phyloP scores from a whole-genome alignment of 1,140 invertebrate species.

The Listronotus oregonensis region DNA sequence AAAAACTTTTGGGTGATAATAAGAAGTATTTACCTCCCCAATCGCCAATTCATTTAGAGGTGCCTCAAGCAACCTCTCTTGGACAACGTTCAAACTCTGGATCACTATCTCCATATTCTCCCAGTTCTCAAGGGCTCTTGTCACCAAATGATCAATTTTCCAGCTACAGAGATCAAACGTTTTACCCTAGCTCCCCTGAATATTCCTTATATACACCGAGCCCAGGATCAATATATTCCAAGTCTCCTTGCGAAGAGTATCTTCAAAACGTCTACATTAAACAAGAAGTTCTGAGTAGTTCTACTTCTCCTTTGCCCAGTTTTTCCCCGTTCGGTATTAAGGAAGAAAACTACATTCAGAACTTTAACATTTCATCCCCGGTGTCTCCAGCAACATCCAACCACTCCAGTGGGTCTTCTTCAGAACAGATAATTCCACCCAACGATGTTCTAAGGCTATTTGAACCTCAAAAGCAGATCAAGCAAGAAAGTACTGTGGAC shows the following conservation, averaged over 20 bases:
- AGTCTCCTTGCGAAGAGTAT: slow-evolving; percentile 45
- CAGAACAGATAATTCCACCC: slow-evolving; percentile 32
- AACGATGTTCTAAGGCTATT: slow-evolving; percentile 40
- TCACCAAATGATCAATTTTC: slow-evolving; percentile 50
- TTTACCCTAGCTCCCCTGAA: slow-evolving; percentile 53
- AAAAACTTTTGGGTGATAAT: slow-evolving; percentile 47
- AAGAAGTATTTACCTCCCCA: slow-evolving; percentile 38
- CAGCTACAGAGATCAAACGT: slow-evolving; percentile 42
- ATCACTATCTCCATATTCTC: slow-evolving; percentile 46
- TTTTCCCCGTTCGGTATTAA: slow-evolving; percentile 56
- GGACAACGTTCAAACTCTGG: slow-evolving; percentile 42
- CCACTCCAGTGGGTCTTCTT: slow-evolving; percentile 42
- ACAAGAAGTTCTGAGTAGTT: slow-evolving; percentile 43
- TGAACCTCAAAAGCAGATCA: slow-evolving; percentile 48
- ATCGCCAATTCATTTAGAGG: slow-evolving; percentile 50
- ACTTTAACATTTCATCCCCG: slow-evolving; percentile 37
- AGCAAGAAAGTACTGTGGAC: slow-evolving; percentile 50
- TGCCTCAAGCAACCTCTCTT: slow-evolving; percentile 43
- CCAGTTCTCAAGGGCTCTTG: slow-evolving; percentile 43
- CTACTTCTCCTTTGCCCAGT: slow-evolving; percentile 44
- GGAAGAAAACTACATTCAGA: slow-evolving; percentile 55
- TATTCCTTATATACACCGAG: slow-evolving; percentile 50
- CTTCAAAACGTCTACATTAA: slow-evolving; percentile 47
- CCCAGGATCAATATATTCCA: slow-evolving; percentile 47
- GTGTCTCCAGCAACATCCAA: slow-evolving; percentile 38